Evolutionary conservation across 2,888 invertebrate species (phyloP).

Genomic region (Peribatodes rhomboidaria): DNA sequence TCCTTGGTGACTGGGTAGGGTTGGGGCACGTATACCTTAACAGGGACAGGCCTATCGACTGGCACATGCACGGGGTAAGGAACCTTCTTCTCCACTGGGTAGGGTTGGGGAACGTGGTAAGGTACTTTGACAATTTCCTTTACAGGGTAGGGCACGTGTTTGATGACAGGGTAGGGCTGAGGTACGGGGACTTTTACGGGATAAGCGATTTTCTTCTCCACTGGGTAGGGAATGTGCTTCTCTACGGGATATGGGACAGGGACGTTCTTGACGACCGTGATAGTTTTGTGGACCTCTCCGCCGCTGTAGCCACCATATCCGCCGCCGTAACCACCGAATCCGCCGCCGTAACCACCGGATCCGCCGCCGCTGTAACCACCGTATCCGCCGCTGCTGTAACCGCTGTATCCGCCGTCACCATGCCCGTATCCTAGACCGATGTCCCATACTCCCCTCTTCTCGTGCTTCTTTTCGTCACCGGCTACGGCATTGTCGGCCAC

Average conservation of each 20-base stretch:
- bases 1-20: slow-evolving; percentile 88
- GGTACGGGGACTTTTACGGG: slow-evolving; percentile 89
- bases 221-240: slow-evolving; percentile 89
- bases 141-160: slow-evolving; percentile 89
- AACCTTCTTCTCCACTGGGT: slow-evolving; percentile 88
- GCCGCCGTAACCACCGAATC: no score
- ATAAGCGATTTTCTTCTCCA: slow-evolving; percentile 88
- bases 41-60: slow-evolving; percentile 83
- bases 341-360: slow-evolving; percentile 74
- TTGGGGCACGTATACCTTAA: slow-evolving; percentile 85
- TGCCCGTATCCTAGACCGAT: slow-evolving; percentile 83
- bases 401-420: slow-evolving; percentile 59
- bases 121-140: slow-evolving; percentile 88
- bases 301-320: no score
- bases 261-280: slow-evolving; percentile 91
- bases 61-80: slow-evolving; percentile 85
- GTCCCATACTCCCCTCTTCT: slow-evolving; percentile 90
- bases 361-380: slow-evolving; percentile 65
- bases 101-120: slow-evolving; percentile 89
- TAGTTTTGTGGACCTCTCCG: slow-evolving; percentile 88
- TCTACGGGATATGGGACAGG: slow-evolving; percentile 91
- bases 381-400: slow-evolving; percentile 63
- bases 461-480: slow-evolving; percentile 89
- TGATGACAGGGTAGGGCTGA: slow-evolving; percentile 89
- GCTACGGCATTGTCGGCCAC: slow-evolving; percentile 85